Percentiles rank a stretch among this genome's conserved stretches.
phyloP scores from a whole-genome alignment of 2,113 vertebrate genomes.

The Ivindomyrus marchei region DNA sequence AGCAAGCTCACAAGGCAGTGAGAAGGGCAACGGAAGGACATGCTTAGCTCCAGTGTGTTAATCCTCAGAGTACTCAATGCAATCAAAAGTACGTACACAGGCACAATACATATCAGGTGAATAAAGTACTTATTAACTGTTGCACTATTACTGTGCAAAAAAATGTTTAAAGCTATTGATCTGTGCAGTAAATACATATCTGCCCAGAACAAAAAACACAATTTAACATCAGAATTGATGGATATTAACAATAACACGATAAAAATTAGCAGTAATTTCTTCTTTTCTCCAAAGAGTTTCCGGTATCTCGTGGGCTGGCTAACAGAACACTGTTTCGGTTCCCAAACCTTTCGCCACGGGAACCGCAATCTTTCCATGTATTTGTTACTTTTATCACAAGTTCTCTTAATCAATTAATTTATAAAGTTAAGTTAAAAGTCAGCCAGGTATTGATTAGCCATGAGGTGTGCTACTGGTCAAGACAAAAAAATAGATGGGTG shows the following conservation, averaged over 20 bases:
- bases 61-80: not conserved
- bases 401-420: not conserved
- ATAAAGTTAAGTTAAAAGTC: not conserved
- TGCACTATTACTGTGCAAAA: not conserved
- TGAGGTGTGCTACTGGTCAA: not conserved
- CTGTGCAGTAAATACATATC: not conserved
- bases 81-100: not conserved
- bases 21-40: not conserved
- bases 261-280: not conserved
- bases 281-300: not conserved
- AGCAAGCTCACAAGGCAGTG: not conserved
- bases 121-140: not conserved
- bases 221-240: not conserved
- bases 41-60: not conserved
- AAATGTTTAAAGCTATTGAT: not conserved
- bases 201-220: not conserved
- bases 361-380: not conserved
- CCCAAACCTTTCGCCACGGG: not conserved
- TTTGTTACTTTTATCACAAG: not conserved
- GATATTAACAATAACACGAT: not conserved
- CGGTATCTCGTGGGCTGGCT: not conserved
- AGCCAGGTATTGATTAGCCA: not conserved
- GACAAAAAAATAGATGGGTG: not conserved
- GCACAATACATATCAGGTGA: not conserved
- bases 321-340: not conserved